Evolutionary conservation across 2,888 invertebrate genomes (phyloP), one percentile per base, ranked within the genome.

Genomic region (Meiosimyza platycephala): DNA sequence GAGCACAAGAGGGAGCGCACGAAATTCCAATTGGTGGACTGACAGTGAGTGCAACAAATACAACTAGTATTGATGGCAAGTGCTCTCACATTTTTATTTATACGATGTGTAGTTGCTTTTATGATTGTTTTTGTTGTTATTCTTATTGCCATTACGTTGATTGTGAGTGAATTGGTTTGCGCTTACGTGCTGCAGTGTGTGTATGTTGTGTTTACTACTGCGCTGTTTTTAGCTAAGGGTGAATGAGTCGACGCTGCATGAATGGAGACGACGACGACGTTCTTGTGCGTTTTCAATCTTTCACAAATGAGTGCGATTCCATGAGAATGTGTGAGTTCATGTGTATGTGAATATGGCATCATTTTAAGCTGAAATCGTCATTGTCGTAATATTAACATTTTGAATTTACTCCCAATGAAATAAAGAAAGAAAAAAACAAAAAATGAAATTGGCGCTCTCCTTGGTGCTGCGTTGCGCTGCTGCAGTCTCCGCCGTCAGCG

Each of bases 341-440:
- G 70, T 72, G 68, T 50, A 11, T 73, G 22, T 48, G 63, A 48
- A 28, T 65, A 59, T 47, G 64, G 65, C 57, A 65, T 66, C 62
- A 62, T 63, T 70, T 62, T 52, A 63, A 54, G 72, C 59, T 66
- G 51, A 66, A 66, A 72, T 66, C 66, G 72, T 60, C 71, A 65
- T 59, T 59, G 66, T 51, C 59, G 54, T 66, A 60, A 66, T 72
- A 66, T 72, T 59, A 66, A 66, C 48, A 50, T 40, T 40, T 40
- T 40, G 40, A 40, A 40, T 40, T 40, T 40, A 40, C 40, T 18
- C 59, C 59, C 69, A 60, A 60, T 40, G n/a, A 54, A 9, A 54
- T 6, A 66, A 66, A 13, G 47, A 52, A 15, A 55, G 12, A 5
- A 57, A 52, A n/a, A 69, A 60, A 18, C 63, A 70, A 52, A 33